Percentiles rank a stretch among this genome's conserved stretches.
Conservation (phyloP, 1,140 invertebrate species). For the Achroia grisella region DNA sequence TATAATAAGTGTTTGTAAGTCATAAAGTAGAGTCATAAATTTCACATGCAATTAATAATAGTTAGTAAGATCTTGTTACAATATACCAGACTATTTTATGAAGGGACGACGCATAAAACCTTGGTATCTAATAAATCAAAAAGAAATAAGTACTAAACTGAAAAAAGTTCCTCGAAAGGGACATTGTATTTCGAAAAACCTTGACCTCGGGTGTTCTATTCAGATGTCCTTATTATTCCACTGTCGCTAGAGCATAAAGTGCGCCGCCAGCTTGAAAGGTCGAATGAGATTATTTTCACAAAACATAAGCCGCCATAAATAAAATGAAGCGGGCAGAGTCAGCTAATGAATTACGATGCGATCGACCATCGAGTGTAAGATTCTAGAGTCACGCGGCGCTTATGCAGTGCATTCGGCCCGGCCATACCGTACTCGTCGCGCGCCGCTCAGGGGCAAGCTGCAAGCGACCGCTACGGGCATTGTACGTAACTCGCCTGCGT, state of each 20-base stretch:
- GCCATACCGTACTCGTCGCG: constrained; percentile 6
- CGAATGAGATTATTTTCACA: constrained; percentile 42
- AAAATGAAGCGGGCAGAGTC: constrained; percentile 50
- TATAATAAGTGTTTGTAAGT: no score
- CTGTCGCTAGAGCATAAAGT: constrained; percentile 39
- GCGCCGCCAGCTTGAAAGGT: constrained; percentile 38
- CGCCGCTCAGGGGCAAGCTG: not conserved
- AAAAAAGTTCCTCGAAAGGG: constrained; percentile 21
- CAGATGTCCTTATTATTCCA: constrained; percentile 57
- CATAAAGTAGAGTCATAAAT: no score
- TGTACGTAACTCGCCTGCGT: constrained; percentile 8
- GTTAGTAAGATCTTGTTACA: no score
- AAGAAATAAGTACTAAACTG: constrained; percentile 13
- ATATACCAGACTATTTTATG: constrained; percentile 12
- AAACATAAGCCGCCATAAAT: constrained; percentile 63
- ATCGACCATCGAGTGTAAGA: constrained; percentile 23
- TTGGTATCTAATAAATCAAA: constrained; percentile 21
- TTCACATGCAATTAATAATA: no score
- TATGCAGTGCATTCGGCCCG: constrained; percentile 11
- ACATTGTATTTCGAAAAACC: constrained; percentile 31
- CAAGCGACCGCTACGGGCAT: constrained; percentile 2
- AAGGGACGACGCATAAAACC: constrained; percentile 12
- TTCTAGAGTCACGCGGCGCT: constrained; percentile 6
- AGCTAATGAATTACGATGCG: constrained; percentile 63
- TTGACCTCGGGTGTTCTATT: constrained; percentile 54